A percentile compares a stretch with the other conserved stretches of the same genome.
Conservation (phyloP, 2,888 invertebrate species). For the Ypsolopha sequella region DNA sequence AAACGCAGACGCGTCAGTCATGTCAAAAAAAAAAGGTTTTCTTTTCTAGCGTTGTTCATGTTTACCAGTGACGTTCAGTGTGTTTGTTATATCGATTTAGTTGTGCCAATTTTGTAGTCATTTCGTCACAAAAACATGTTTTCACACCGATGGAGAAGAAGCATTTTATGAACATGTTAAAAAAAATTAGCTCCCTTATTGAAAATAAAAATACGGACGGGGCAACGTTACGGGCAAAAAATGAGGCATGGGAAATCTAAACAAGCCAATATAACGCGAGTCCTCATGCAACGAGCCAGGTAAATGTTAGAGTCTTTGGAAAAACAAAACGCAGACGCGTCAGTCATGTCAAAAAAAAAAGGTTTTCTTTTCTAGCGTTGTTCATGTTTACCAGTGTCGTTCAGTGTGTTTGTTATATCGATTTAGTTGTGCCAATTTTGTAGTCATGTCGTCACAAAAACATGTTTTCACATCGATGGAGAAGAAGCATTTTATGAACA, state of each 20-base stretch:
- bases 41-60: background rate
- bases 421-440: background rate
- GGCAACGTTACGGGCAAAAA: background rate
- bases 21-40: too few relatives aligned
- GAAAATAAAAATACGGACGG: conserved; percentile 1
- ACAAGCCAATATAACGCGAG: background rate
- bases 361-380: too few relatives aligned
- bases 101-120: background rate
- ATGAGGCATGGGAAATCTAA: background rate
- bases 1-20: too few relatives aligned
- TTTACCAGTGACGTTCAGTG: background rate
- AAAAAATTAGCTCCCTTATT: background rate
- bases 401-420: background rate
- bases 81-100: background rate
- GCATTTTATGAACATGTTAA: background rate
- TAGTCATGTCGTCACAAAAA: background rate
- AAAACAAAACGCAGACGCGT: too few relatives aligned
- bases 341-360: too few relatives aligned
- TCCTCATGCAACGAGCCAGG: background rate
- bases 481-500: background rate
- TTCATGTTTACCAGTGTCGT: background rate
- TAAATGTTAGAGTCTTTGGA: too few relatives aligned
- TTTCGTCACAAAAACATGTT: background rate
- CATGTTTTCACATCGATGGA: background rate
- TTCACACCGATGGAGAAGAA: background rate